Evolutionary conservation across 1,140 invertebrate genomes (phyloP), one percentile per base, ranked within the genome.

Genomic region (Thalassaphorura encarpata): DNA sequence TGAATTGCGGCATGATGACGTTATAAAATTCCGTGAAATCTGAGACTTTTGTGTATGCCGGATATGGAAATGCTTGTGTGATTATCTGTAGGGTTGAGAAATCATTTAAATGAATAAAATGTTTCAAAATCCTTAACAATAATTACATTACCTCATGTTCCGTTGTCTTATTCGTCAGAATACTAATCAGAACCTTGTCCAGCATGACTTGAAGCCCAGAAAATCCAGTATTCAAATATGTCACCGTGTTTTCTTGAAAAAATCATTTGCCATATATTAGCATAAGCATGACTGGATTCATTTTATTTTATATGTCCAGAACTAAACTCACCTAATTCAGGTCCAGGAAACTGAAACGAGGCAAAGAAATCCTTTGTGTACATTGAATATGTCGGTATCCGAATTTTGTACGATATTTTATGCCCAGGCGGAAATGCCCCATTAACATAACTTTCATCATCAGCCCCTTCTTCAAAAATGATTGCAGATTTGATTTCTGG

Each of bases 281-380:
- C 15, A 26, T 46, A 29, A 1, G 33, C 33, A 16, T 40, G 27
- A 46, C 13, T 33, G 24, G n/a, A 31, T 21, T 48, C 26, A 28
- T 5, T 43, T 54, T 3, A 50, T 36, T 40, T 19, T 24, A 28
- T 4, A 52, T 5, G 13, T 36, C 16, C 16, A 42, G 6, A 28
- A 24, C 8, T 23, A 23, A 45, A 28, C 28, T 36, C 19, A 64
- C 63, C 40, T 2, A 18, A 21, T 39, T 53, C 40, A 15, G 84
- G 83, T 13, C 83, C 83, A 21, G 82, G 76, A 26, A 72, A 67
- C 62, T 83, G 81, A 66, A 82, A 83, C 18, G 80, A 54, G 5
- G 83, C 82, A 70, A 79, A 86, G 29, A 80, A 68, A 15, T 79
- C 69, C 62, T 82, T 76, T 2, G 83, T 85, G 50, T 73, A 70